Percentiles rank a stretch among this genome's conserved stretches.
These are phyloP conservation scores for Trisateles emortualis DNA, from an alignment of 2,888 invertebrate species.

Conservation along the genomic window DNA sequence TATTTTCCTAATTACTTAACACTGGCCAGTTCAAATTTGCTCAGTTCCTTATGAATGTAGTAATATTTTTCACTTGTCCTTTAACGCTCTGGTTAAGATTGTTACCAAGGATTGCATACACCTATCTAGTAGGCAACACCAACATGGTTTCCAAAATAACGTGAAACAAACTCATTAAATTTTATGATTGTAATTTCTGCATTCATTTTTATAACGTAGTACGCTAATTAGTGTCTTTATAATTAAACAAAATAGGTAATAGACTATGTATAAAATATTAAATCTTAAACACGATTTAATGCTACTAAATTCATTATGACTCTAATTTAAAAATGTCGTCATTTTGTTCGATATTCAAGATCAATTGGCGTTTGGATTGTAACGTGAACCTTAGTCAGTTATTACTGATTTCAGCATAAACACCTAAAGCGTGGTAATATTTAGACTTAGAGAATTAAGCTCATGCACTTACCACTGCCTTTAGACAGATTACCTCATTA, in stretches of 20 bases:
- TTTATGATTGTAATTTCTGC: constrained; percentile 42
- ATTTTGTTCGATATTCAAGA: background rate
- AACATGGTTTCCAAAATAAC: constrained; percentile 59
- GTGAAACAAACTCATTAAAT: constrained; percentile 57
- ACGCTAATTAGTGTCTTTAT: constrained; percentile 31
- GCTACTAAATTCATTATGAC: background rate
- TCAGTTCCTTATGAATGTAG: constrained; percentile 47
- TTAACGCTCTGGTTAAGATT: constrained; percentile 75
- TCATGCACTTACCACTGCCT: background rate
- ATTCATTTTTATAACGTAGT: constrained; percentile 28
- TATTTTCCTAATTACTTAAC: constrained; percentile 35
- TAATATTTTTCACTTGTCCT: constrained; percentile 57
- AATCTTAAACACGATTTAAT: background rate
- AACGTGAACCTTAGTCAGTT: too few species aligned
- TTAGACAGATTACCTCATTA: background rate
- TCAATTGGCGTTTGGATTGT: background rate
- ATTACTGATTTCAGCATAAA: background rate
- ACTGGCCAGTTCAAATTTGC: constrained; percentile 34
- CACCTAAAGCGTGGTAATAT: background rate
- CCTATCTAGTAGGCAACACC: constrained; percentile 56
- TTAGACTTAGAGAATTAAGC: too few species aligned
- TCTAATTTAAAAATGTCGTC: background rate
- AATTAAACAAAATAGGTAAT: constrained; percentile 18
- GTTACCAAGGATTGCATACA: constrained; percentile 68
- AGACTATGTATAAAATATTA: constrained; percentile 5